Evolutionary conservation across 2,888 invertebrate species (phyloP), one percentile per base, ranked within the genome.

Genomic region (Lottia scabra): DNA sequence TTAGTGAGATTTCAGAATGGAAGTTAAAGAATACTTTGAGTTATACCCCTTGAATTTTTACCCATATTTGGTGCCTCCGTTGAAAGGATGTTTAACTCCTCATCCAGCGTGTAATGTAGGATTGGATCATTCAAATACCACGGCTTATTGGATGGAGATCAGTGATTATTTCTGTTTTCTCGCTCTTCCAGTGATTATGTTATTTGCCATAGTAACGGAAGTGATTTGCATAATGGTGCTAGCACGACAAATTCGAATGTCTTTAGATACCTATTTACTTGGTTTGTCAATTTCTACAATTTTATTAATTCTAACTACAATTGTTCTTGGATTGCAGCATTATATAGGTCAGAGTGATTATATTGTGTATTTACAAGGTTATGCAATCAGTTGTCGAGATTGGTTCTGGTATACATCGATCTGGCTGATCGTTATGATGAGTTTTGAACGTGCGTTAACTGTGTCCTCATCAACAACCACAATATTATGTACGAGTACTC

Each of bases 341-440:
- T 88, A 88, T 78, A 77, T 85, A 2, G 85, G 84, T 8, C 80
- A 83, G 63, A 75, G 74, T 46, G 76, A 78, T 16, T 73, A 78
- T 30, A 80, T 86, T 65, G 83, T 85, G 56, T 75, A 81, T 76
- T 75, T 81, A 12, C 85, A 84, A 71, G 85, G 85, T 30, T 86
- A 87, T 74, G 76, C 83, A 26, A 75, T 85, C 27, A 82, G 85
- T 65, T 79, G 83, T 66, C 79, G 85, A 16, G 85, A 87, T 77
- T 87, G 87, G 86, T 85, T 87, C 70, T 85, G 84, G 83, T 87
- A 84, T 80, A 83, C 84, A n/a, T 79, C 83, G 46, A 78, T 86
- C 44, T 88, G 88, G 87, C 79, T 87, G 16, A 81, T 88, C 23
- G 82, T 87, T 69, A 81, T 87, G 69, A 84, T 85, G 82, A 82